A percentile compares a stretch with the other conserved stretches of the same genome.
Evolutionary conservation across 2,797 vertebrate genomes (phyloP).

Genomic region (Sebastes ruberrimus): DNA sequence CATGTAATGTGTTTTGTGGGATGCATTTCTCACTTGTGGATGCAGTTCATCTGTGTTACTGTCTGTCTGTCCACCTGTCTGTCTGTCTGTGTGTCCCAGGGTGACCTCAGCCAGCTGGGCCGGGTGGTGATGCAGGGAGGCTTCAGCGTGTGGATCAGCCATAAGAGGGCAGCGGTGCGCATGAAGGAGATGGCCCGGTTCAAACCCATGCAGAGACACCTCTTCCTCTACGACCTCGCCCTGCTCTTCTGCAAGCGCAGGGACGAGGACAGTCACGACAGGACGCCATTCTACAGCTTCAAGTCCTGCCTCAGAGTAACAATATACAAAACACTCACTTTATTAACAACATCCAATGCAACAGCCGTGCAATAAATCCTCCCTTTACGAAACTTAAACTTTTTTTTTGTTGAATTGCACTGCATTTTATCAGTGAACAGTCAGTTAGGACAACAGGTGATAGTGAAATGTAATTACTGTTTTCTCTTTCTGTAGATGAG

Average conservation of each 20-base stretch:
- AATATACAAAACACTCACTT: neutral
- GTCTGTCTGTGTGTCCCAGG: slow-evolving; percentile 74
- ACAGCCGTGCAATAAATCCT: neutral
- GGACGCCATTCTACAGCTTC: slow-evolving; percentile 94
- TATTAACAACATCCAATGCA: neutral
- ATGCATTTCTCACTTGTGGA: neutral
- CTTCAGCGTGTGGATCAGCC: slow-evolving; percentile 95
- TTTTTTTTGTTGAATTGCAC: neutral
- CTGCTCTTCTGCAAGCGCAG: slow-evolving; percentile 96
- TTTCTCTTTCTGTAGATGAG: slow-evolving; percentile 85
- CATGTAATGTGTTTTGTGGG: neutral
- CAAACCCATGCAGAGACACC: slow-evolving; percentile 97
- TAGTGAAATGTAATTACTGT: neutral
- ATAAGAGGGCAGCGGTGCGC: slow-evolving; percentile 90
- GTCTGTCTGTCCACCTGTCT: neutral
- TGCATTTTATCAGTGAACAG: neutral
- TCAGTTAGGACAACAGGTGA: neutral
- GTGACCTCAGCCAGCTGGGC: slow-evolving; percentile 91
- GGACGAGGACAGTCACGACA: slow-evolving; percentile 87
- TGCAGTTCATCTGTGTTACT: neutral
- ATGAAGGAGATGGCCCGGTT: slow-evolving; percentile 98
- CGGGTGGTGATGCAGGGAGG: slow-evolving; percentile 92
- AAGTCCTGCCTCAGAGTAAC: slow-evolving; percentile 95
- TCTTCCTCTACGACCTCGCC: slow-evolving; percentile 95
- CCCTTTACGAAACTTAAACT: neutral